These are phyloP conservation scores for Isoperla grammatica DNA, from an alignment of 2,888 invertebrate genomes.

Conservation along the genomic window DNA sequence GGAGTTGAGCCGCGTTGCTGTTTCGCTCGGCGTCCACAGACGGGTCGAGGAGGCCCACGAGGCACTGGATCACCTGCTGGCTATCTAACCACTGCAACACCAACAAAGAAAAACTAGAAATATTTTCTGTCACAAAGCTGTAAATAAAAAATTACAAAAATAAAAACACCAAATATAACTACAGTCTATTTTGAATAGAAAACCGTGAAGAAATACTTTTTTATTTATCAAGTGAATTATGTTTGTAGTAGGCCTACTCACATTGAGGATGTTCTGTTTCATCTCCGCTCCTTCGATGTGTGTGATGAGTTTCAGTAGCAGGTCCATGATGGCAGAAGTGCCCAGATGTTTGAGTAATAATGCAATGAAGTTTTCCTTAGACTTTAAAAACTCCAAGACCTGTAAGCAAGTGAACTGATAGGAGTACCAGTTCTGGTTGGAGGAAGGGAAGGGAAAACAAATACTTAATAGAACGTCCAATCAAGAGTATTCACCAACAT, in stretches of 20 bases:
- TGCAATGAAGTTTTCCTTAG: constrained; percentile 79
- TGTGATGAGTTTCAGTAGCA: constrained; percentile 78
- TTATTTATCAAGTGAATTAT: neutral
- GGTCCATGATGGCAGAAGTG: constrained; percentile 92
- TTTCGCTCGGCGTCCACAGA: constrained; percentile 69
- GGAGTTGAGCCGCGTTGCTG: constrained; percentile 79
- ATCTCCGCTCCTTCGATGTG: constrained; percentile 71
- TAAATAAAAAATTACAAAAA: neutral
- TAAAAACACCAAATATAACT: constrained; percentile 5
- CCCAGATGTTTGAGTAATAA: constrained; percentile 84
- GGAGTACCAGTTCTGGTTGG: constrained; percentile 77
- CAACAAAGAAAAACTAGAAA: constrained; percentile 31
- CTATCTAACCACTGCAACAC: constrained; percentile 79
- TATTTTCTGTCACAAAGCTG: neutral
- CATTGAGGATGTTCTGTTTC: constrained; percentile 63
- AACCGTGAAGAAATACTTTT: no score
- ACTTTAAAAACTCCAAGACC: constrained; percentile 87
- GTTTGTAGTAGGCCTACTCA: constrained; percentile 42
- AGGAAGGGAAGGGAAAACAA: constrained; percentile 30
- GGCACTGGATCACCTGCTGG: constrained; percentile 76
- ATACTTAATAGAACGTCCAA: constrained; percentile 15
- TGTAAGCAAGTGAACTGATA: constrained; percentile 88
- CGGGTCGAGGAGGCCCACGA: constrained; percentile 60
- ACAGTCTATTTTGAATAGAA: neutral
- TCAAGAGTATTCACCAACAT: neutral